These are phyloP conservation scores for Timema podura DNA, from an alignment of 2,888 invertebrate species.

Conservation along the genomic window DNA sequence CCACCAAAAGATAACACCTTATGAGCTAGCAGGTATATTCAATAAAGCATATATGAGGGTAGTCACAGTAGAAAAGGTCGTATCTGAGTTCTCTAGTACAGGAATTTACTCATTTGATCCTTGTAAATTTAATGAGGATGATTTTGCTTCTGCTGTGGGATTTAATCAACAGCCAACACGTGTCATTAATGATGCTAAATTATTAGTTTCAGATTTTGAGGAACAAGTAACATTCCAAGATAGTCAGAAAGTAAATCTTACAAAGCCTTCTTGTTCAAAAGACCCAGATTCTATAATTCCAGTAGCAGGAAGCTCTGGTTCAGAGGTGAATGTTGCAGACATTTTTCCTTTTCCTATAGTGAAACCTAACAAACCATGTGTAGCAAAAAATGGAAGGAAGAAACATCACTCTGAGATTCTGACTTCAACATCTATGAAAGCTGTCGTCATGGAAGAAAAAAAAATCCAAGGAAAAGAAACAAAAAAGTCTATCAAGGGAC, in stretches of 20 bases:
- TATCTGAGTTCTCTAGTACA: not conserved
- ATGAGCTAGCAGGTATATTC: slow-evolving; percentile 13
- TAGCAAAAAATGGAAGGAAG: not conserved
- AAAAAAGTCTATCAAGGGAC: not conserved
- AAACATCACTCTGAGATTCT: not conserved
- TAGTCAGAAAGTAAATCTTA: not conserved
- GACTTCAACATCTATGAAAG: slow-evolving; percentile 7
- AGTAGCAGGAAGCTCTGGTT: slow-evolving; percentile 4
- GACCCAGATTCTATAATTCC: not conserved
- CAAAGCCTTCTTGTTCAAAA: not conserved
- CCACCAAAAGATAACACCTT: slow-evolving; percentile 14
- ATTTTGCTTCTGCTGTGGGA: not conserved
- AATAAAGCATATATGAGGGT: slow-evolving; percentile 19
- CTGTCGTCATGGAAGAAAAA: not conserved
- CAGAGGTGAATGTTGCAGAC: slow-evolving; percentile 1
- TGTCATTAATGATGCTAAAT: not conserved
- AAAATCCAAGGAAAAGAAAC: not conserved
- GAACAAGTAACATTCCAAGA: not conserved
- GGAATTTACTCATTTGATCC: slow-evolving; percentile 3
- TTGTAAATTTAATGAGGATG: not conserved
- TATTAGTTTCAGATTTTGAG: not conserved
- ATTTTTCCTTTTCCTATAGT: not conserved
- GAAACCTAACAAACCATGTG: not conserved
- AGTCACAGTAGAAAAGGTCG: slow-evolving; percentile 19
- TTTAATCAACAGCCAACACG: not conserved